Evolutionary conservation across 2,113 vertebrate genomes (phyloP).

Genomic region (Ondatra zibethicus): DNA sequence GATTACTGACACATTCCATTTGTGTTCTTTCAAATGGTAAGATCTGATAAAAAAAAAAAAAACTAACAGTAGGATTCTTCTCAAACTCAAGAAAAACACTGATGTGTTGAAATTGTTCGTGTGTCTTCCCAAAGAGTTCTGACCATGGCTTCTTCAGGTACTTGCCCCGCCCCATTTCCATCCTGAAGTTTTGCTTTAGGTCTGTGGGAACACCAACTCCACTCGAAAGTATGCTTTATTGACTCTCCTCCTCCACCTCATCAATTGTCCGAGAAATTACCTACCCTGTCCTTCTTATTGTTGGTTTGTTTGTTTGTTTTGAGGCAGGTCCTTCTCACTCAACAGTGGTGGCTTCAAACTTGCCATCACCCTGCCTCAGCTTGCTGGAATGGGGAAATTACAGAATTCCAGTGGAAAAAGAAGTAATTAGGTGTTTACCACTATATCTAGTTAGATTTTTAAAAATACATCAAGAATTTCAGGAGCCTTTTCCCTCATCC

Average conservation of each 20-base stretch:
- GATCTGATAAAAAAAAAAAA: too few species aligned
- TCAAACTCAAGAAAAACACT: neutral
- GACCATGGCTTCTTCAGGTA: neutral
- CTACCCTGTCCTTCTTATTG: neutral
- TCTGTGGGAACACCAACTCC: neutral
- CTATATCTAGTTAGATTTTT: neutral
- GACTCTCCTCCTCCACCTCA: neutral
- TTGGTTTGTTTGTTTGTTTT: neutral
- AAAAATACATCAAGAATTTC: neutral
- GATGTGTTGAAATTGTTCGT: neutral
- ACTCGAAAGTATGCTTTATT: neutral
- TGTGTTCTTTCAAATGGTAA: neutral
- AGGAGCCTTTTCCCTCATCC: neutral
- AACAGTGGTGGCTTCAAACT: neutral
- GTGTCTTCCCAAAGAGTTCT: neutral
- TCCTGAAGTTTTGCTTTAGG: neutral
- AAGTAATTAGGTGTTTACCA: neutral
- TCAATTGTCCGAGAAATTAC: neutral
- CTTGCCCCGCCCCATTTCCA: neutral
- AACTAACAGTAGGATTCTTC: neutral
- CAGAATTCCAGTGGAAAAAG: too few species aligned
- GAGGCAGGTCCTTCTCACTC: neutral
- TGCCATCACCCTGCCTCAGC: neutral
- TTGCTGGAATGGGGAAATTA: neutral
- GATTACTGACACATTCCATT: neutral